Base-by-base conservation (phyloP, 1,140 invertebrate species). In the Helicoverpa armigera region DNA sequence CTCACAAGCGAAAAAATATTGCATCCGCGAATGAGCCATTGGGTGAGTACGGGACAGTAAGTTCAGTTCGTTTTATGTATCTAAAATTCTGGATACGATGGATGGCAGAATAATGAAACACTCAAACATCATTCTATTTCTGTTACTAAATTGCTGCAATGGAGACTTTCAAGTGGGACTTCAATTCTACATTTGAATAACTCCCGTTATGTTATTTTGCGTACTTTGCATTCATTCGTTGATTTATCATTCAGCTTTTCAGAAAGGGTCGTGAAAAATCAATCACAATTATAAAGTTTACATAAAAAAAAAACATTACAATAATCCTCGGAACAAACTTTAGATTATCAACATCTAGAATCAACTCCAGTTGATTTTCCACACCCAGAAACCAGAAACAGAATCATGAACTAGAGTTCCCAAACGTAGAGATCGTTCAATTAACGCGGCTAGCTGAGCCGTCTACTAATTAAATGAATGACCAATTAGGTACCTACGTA, bases 1-100 rank as follows among this genome's bases (percentile, higher is more conserved):
- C 69, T 53, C 79, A 65, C 50, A 65, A 29, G 51, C 18, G 50
- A 73, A 80, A 80, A 73, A 74, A 74, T 65, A 58, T 80, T 79
- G 77, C 54, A 79, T 73, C 14, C 51, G 69, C 54, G 53, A 43
- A 73, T 58, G 29, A 56, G 54, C 16, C 70, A 73, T 31, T 11
- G 31, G 12, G 16, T 0, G 43, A 73, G 43, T 18, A 13, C 2
- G 10, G 13, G 13, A 1, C 50, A 73, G 70, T 58, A 73, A 29
- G 16, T 35, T 56, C 12, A 58, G 16, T 58, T 35, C 1, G 70
- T 35, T 23, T 3, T 50, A 7, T 18, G 14, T 3, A 14, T 4
- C 60, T 12, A 23, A 23, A 23, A 29, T 23, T 1, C 7, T 56
- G 14, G n/a, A n/a, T n/a, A n/a, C n/a, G n/a, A n/a, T n/a, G n/a